phyloP scores from a whole-genome alignment of 2,797 vertebrate species.

The Megalops cyprinoides region DNA sequence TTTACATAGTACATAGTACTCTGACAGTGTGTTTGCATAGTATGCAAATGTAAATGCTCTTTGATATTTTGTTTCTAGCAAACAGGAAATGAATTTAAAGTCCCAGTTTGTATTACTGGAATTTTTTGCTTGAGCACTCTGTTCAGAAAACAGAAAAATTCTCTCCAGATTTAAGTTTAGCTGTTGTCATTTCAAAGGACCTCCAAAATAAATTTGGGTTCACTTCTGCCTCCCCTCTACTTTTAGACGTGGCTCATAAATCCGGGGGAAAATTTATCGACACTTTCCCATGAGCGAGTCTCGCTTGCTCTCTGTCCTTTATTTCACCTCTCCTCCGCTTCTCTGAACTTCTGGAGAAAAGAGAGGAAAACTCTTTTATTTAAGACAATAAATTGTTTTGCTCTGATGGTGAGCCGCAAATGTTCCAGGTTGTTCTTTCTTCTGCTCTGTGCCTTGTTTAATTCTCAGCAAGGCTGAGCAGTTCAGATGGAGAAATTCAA shows the following conservation, averaged over 20 bases:
- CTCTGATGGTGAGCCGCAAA: no score
- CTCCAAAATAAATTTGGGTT: background rate
- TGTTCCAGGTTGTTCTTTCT: no score
- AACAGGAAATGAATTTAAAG: background rate
- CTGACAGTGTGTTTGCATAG: background rate
- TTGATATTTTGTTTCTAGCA: no score
- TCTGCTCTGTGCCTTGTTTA: no score
- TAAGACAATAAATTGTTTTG: no score
- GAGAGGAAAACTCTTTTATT: no score
- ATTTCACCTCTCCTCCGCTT: background rate
- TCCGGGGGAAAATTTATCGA: background rate
- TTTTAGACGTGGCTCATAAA: background rate
- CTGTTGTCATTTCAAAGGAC: background rate
- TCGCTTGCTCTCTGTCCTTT: background rate
- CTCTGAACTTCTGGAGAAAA: background rate
- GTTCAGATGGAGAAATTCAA: background rate
- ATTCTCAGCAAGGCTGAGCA: no score
- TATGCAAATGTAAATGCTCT: background rate
- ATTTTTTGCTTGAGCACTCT: background rate
- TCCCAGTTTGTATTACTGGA: background rate
- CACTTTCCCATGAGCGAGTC: background rate
- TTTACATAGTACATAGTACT: no score
- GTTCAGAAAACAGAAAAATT: background rate
- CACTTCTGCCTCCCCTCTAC: background rate
- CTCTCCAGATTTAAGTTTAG: background rate